These are phyloP conservation scores for Schrankia costaestrigalis DNA, from an alignment of 2,888 invertebrate species.

Conservation along the genomic window DNA sequence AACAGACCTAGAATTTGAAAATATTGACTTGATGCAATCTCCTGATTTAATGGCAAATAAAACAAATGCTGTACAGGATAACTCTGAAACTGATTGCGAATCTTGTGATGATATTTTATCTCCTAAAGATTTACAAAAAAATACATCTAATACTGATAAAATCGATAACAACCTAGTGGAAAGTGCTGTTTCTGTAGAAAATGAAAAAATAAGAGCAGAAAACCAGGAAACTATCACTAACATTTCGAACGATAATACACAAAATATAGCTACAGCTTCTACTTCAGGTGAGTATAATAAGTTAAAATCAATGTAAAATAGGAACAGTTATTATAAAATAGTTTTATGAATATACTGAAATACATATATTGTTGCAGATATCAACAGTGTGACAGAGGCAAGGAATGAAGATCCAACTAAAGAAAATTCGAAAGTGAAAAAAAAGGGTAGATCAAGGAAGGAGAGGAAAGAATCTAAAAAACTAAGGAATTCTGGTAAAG, in stretches of 20 bases:
- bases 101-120: slow-evolving; percentile 8
- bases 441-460: slow-evolving; percentile 12
- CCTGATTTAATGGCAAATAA: slow-evolving; percentile 10
- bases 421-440: slow-evolving; percentile 1
- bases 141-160: slow-evolving; percentile 1
- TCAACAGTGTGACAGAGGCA: neutral
- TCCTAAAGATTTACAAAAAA: slow-evolving; percentile 7
- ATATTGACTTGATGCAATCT: slow-evolving; percentile 6
- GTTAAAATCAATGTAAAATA: slow-evolving; percentile 1
- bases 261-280: slow-evolving; percentile 4
- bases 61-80: slow-evolving; percentile 4
- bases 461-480: slow-evolving; percentile 5
- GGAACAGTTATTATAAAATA: neutral
- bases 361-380: neutral
- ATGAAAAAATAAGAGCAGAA: slow-evolving; percentile 6
- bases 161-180: slow-evolving; percentile 4
- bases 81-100: slow-evolving; percentile 9
- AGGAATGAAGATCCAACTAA: neutral
- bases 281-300: slow-evolving; percentile 6
- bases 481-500: slow-evolving; percentile 17
- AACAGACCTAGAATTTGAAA: slow-evolving; percentile 6
- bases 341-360: slow-evolving; percentile 1
- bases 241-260: slow-evolving; percentile 4
- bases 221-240: slow-evolving; percentile 2
- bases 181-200: slow-evolving; percentile 3